Conservation (phyloP, 92 coral and sea anemone species). For the Palythoa grandiflora region DNA sequence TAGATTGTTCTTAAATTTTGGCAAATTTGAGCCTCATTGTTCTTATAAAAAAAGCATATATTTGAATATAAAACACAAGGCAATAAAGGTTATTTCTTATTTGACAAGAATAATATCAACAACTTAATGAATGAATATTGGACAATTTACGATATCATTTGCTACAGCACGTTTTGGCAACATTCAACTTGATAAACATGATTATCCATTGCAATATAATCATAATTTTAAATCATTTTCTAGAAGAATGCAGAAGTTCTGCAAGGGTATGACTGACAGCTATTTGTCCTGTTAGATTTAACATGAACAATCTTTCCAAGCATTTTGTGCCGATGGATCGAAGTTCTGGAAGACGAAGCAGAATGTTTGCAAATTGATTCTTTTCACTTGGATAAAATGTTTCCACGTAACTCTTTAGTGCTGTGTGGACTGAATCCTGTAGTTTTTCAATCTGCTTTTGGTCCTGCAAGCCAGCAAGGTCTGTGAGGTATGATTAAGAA, state of each 20-base stretch:
- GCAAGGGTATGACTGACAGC: conserved; percentile 66
- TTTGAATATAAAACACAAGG: too few relatives aligned
- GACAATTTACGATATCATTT: too few relatives aligned
- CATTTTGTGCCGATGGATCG: conserved; percentile 97
- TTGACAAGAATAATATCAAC: too few relatives aligned
- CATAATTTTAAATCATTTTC: conserved; percentile 52
- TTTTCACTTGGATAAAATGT: conserved; percentile 75
- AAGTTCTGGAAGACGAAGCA: conserved; percentile 91
- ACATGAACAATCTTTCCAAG: conserved; percentile 90
- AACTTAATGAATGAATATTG: too few relatives aligned
- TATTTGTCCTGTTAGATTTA: conserved; percentile 87
- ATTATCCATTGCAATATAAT: too few relatives aligned
- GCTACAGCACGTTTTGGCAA: too few relatives aligned
- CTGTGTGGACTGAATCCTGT: conserved; percentile 94
- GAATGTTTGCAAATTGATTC: conserved; percentile 94
- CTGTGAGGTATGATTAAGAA: conserved; percentile 51
- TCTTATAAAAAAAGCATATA: too few relatives aligned
- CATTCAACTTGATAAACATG: too few relatives aligned
- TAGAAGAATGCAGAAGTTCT: conserved; percentile 80
- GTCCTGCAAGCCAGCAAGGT: conserved; percentile 79
- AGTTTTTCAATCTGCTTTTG: conserved; percentile 81
- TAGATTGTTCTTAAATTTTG: too few relatives aligned
- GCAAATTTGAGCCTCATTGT: too few relatives aligned
- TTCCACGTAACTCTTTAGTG: conserved; percentile 83
- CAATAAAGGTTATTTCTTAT: too few relatives aligned